Evolutionary conservation across 1,140 invertebrate genomes (phyloP).

Genomic region (Acromyrmex heyeri): DNA sequence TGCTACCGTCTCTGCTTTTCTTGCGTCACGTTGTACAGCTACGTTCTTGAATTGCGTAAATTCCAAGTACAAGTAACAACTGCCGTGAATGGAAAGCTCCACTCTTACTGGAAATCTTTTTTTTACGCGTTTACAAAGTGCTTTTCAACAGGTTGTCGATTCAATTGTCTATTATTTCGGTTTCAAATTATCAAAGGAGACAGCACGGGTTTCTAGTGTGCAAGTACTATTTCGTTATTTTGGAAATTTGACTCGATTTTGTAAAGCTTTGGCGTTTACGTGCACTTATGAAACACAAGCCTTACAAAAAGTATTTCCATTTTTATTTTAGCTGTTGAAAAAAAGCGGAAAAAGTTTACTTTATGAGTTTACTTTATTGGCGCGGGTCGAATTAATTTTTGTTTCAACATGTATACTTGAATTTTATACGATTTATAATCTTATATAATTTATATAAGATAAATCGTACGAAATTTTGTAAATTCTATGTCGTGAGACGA

Average conservation of each 20-base stretch:
- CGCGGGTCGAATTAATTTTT: background rate
- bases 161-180: slow-evolving; percentile 58
- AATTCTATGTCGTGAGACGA: background rate
- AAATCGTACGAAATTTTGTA: background rate
- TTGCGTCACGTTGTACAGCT: background rate
- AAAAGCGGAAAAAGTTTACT: background rate
- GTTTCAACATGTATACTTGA: background rate
- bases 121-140: slow-evolving; percentile 28
- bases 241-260: background rate
- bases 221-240: slow-evolving; percentile 12
- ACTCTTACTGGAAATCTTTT: slow-evolving; percentile 5
- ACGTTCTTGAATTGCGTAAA: slow-evolving; percentile 11
- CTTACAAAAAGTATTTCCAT: background rate
- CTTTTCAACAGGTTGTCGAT: slow-evolving; percentile 78
- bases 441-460: background rate
- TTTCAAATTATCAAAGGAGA: slow-evolving; percentile 38
- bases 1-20: background rate
- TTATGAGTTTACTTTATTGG: slow-evolving; percentile 8
- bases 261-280: background rate
- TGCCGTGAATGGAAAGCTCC: slow-evolving; percentile 14
- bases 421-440: background rate
- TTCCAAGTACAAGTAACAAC: slow-evolving; percentile 25
- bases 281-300: background rate
- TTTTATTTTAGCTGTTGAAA: background rate
- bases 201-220: background rate